These are phyloP conservation scores for Sphaerodactylus townsendi DNA, from an alignment of 2,113 vertebrate genomes.

Conservation along the genomic window DNA sequence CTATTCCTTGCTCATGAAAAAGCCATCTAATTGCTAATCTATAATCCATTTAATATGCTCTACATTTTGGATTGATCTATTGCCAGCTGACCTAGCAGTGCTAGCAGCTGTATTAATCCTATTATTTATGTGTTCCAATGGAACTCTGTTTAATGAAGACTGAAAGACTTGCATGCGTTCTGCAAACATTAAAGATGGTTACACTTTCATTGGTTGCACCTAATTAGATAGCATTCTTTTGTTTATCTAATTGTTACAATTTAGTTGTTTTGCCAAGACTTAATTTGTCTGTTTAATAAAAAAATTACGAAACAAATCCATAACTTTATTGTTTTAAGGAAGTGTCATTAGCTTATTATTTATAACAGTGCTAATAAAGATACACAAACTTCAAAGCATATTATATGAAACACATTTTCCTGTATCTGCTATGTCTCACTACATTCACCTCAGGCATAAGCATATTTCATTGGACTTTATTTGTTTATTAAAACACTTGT, in stretches of 20 bases:
- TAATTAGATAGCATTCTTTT: slow-evolving; percentile 69
- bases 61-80: slow-evolving; percentile 90
- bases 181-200: slow-evolving; percentile 72
- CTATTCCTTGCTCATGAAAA: slow-evolving; percentile 81
- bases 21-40: slow-evolving; percentile 97
- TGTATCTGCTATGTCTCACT: background rate
- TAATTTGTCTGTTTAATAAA: slow-evolving; percentile 45
- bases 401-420: background rate
- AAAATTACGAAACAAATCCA: slow-evolving; percentile 54
- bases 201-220: slow-evolving; percentile 59
- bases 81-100: slow-evolving; percentile 85
- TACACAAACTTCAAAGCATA: background rate
- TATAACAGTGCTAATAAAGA: slow-evolving; percentile 8
- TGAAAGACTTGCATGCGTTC: slow-evolving; percentile 67
- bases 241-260: slow-evolving; percentile 62
- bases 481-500: no score
- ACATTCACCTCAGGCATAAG: no score
- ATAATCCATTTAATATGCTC: slow-evolving; percentile 95
- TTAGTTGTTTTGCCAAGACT: slow-evolving; percentile 43
- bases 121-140: slow-evolving; percentile 85
- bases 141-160: slow-evolving; percentile 74
- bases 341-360: slow-evolving; percentile 15
- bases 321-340: background rate
- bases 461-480: no score
- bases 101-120: slow-evolving; percentile 90